A percentile compares a stretch with the other conserved stretches of the same genome.
Evolutionary conservation across 1,140 invertebrate species (phyloP).

Genomic region (Megathymus violae): DNA sequence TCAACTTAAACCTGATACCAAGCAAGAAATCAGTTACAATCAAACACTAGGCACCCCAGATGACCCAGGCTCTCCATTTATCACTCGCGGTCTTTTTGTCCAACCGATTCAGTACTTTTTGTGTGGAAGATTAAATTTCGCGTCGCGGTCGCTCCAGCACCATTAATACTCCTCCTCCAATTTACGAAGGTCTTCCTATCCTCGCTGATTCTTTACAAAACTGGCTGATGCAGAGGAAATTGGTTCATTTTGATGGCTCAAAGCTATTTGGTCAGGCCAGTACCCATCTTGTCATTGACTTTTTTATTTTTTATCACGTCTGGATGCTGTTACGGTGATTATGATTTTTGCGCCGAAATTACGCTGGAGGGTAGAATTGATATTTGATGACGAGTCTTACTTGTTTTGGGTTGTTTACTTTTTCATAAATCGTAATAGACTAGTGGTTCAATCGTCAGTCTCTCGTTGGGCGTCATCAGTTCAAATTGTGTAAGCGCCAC

Average conservation of each 20-base stretch:
- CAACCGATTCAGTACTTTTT: conserved; percentile 79
- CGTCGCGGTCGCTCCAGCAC: conserved; percentile 63
- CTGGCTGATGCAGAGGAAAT: conserved; percentile 6
- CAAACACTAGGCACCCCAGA: conserved; percentile 54
- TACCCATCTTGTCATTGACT: conserved; percentile 60
- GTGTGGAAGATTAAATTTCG: conserved; percentile 78
- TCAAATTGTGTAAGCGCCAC: too few relatives aligned
- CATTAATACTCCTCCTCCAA: conserved; percentile 68
- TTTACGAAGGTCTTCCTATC: conserved; percentile 45
- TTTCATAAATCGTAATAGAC: not conserved
- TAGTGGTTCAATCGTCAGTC: not conserved
- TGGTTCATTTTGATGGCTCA: conserved; percentile 44
- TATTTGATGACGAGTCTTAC: conserved; percentile 54
- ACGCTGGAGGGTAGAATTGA: conserved; percentile 58
- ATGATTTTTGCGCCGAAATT: conserved; percentile 72
- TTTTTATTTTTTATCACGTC: conserved; percentile 71
- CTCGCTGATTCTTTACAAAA: conserved; percentile 14
- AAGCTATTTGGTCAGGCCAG: conserved; percentile 46
- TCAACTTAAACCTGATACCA: conserved; percentile 11
- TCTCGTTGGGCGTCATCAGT: too few relatives aligned
- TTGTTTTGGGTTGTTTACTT: conserved; percentile 14
- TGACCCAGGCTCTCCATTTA: conserved; percentile 69
- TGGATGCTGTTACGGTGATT: conserved; percentile 72
- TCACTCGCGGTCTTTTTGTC: conserved; percentile 73
- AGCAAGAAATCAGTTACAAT: conserved; percentile 38